phyloP scores from a whole-genome alignment of 2,797 vertebrate genomes.

The Acanthornis magna region DNA sequence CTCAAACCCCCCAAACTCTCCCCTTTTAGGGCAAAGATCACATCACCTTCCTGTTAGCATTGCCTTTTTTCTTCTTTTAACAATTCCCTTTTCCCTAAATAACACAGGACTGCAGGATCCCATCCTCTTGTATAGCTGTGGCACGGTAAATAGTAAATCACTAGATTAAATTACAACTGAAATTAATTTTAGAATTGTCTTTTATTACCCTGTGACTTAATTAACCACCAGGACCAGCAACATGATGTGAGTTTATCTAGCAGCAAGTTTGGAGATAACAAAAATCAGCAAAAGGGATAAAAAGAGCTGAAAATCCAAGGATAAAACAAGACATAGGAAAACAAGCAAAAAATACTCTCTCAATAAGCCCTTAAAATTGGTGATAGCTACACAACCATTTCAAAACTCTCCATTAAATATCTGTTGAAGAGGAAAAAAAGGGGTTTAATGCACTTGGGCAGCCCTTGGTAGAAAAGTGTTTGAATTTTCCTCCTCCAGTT shows the following conservation, averaged over 20 bases:
- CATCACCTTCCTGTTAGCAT: background rate
- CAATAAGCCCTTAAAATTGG: background rate
- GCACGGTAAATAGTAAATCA: background rate
- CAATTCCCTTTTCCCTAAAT: background rate
- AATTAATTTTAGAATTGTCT: conserved; percentile 7
- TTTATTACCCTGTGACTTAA: background rate
- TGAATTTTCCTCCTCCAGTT: background rate
- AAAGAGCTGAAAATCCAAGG: background rate
- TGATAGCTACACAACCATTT: background rate
- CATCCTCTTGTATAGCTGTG: background rate
- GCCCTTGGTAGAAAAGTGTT: background rate
- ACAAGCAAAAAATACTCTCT: background rate
- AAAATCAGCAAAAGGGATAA: background rate
- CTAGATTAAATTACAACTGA: background rate
- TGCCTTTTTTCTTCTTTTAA: background rate
- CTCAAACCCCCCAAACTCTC: background rate
- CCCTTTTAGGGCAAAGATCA: background rate
- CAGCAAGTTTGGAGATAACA: background rate
- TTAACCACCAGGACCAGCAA: background rate
- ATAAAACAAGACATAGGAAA: background rate
- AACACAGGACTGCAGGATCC: background rate
- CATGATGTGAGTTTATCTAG: background rate
- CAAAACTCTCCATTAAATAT: background rate
- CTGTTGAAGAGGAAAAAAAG: background rate
- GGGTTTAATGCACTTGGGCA: background rate